These are phyloP conservation scores for Ophthalmotilapia sp. DNA, from an alignment of 2,113 vertebrate genomes.

Conservation along the genomic window DNA sequence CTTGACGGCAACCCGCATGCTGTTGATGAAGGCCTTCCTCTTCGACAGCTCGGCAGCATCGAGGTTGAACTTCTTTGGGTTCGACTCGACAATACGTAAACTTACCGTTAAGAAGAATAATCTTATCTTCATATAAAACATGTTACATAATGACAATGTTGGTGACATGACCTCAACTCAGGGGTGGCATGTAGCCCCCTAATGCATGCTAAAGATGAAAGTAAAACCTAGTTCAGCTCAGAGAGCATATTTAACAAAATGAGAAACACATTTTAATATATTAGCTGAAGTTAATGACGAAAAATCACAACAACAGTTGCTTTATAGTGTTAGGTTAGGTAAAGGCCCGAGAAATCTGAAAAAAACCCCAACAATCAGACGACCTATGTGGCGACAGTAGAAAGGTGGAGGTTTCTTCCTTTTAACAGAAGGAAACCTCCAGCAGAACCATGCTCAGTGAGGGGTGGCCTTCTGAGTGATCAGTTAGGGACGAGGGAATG, in stretches of 20 bases:
- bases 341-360: background rate
- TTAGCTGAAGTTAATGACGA: background rate
- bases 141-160: background rate
- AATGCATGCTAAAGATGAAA: background rate
- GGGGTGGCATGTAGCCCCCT: background rate
- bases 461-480: background rate
- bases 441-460: background rate
- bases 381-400: background rate
- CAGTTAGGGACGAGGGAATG: background rate
- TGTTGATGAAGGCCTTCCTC: conserved; percentile 92
- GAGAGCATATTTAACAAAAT: background rate
- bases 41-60: conserved; percentile 83
- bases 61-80: conserved; percentile 96
- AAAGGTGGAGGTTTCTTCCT: background rate
- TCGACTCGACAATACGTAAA: conserved; percentile 92
- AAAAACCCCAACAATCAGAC: fast-evolving
- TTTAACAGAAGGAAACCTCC: background rate
- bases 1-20: conserved; percentile 86
- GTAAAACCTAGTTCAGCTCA: background rate
- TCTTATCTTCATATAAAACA: background rate
- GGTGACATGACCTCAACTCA: background rate
- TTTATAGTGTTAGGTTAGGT: background rate
- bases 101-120: conserved; percentile 50
- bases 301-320: background rate
- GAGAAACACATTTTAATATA: background rate